Conservation (phyloP, 2,888 invertebrate genomes). For the Eristalinus sepulchralis region DNA sequence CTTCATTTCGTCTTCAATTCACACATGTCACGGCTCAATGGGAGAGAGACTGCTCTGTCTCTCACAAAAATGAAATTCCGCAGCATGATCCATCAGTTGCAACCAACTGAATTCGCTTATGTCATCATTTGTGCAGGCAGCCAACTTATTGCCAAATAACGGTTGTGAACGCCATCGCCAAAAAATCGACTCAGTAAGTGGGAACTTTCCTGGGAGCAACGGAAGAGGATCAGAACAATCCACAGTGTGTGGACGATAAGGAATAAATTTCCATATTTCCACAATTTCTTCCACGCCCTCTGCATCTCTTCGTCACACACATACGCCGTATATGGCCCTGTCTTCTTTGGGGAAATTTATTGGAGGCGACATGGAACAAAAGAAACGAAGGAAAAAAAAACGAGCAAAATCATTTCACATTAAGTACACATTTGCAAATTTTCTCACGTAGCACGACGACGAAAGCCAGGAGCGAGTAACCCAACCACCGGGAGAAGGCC, state of each 20-base stretch:
- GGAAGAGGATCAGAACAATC: neutral
- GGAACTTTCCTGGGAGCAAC: neutral
- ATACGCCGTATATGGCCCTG: constrained; percentile 11
- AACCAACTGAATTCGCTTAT: no score
- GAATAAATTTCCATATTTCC: constrained; percentile 18
- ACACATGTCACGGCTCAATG: no score
- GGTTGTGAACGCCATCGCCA: neutral
- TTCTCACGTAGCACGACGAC: constrained; percentile 54
- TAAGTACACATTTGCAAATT: constrained; percentile 59
- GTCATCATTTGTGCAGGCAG: no score
- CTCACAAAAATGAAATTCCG: no score
- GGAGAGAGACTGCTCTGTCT: no score
- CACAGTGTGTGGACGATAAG: constrained; percentile 19
- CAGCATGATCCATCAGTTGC: no score
- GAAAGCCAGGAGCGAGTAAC: neutral
- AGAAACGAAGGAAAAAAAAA: neutral
- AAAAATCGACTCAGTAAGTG: neutral
- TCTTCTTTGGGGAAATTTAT: constrained; percentile 31
- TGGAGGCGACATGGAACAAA: constrained; percentile 10
- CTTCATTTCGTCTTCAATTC: no score
- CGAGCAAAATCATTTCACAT: constrained; percentile 40
- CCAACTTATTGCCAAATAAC: neutral
- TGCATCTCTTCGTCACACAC: neutral
- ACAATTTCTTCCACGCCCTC: constrained; percentile 1
- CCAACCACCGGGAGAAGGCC: neutral